Evolutionary conservation across 2,113 vertebrate species (phyloP).

Genomic region (Theristicus caerulescens): DNA sequence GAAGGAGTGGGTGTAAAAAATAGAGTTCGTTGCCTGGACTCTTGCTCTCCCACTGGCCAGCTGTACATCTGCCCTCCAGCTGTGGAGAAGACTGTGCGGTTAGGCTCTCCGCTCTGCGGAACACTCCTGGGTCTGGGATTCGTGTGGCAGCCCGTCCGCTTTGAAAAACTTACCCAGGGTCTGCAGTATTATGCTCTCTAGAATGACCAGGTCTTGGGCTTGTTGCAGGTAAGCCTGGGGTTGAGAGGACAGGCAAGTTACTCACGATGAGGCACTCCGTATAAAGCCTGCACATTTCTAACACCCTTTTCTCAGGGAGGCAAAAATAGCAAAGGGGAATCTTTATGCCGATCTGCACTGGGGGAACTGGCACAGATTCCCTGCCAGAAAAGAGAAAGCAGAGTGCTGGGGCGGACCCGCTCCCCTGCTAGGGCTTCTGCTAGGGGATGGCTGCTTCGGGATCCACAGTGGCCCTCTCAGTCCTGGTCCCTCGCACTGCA

Average conservation of each 20-base stretch:
- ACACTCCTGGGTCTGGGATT: conserved; percentile 55
- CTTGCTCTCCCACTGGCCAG: conserved; percentile 4
- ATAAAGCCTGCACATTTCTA: conserved; percentile 61
- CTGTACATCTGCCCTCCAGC: conserved; percentile 20
- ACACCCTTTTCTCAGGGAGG: not conserved
- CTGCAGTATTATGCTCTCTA: conserved; percentile 99
- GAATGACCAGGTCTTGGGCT: conserved; percentile 99
- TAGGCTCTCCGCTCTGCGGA: conserved; percentile 47
- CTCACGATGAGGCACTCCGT: conserved; percentile 72
- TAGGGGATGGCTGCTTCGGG: not conserved
- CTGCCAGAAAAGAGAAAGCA: not conserved
- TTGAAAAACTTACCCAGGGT: conserved; percentile 94
- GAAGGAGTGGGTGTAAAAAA: not conserved
- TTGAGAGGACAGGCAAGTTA: conserved; percentile 90
- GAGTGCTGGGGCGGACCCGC: not conserved
- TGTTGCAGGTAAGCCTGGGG: conserved; percentile 97
- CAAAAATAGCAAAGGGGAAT: not conserved
- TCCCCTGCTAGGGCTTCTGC: not conserved
- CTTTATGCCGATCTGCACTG: not conserved
- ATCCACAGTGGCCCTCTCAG: not conserved
- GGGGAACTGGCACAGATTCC: not conserved
- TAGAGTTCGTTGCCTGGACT: not conserved
- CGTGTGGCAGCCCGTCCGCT: conserved; percentile 68
- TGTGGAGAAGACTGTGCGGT: conserved; percentile 61
- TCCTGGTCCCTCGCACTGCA: not conserved